Conservation (phyloP, 2,888 invertebrate species). For the Aphelenchoides bicaudatus region DNA sequence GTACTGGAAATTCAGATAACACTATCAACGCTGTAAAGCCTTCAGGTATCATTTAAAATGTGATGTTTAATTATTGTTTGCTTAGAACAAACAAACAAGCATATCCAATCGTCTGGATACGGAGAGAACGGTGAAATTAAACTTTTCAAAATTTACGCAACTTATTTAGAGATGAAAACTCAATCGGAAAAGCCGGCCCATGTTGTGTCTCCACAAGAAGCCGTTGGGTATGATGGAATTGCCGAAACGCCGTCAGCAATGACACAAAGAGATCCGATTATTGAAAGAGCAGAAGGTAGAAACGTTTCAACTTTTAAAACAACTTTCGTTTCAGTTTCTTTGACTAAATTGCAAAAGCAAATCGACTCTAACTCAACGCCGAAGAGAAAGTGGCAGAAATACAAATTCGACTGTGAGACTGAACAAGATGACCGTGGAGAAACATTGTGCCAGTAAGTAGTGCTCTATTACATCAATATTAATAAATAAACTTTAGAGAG, state of each 20-base stretch:
- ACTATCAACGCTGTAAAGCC: no score
- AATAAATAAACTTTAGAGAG: no score
- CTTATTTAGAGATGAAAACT: no score
- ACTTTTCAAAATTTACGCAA: no score
- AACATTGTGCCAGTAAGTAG: slow-evolving; percentile 23
- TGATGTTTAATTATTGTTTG: no score
- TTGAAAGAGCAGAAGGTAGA: slow-evolving; percentile 6
- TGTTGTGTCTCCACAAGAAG: slow-evolving; percentile 20
- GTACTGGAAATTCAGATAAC: no score
- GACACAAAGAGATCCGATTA: slow-evolving; percentile 17
- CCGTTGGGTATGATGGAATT: slow-evolving; percentile 27
- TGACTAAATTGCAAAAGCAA: background rate
- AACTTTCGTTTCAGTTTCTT: slow-evolving; percentile 1
- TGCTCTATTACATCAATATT: background rate
- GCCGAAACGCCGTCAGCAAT: background rate
- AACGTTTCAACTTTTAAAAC: background rate
- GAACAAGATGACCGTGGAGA: slow-evolving; percentile 46
- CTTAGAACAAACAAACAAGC: no score
- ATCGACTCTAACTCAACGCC: slow-evolving; percentile 4
- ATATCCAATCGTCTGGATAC: no score
- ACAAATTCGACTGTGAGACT: slow-evolving; percentile 41
- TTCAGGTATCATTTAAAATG: no score
- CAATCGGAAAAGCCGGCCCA: slow-evolving; percentile 2
- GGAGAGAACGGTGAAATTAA: no score
- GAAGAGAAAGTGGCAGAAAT: slow-evolving; percentile 39